Percentiles rank a stretch among this genome's conserved stretches.
Evolutionary conservation across 2,888 invertebrate genomes (phyloP).

Genomic region (Athripsodes cinereus): DNA sequence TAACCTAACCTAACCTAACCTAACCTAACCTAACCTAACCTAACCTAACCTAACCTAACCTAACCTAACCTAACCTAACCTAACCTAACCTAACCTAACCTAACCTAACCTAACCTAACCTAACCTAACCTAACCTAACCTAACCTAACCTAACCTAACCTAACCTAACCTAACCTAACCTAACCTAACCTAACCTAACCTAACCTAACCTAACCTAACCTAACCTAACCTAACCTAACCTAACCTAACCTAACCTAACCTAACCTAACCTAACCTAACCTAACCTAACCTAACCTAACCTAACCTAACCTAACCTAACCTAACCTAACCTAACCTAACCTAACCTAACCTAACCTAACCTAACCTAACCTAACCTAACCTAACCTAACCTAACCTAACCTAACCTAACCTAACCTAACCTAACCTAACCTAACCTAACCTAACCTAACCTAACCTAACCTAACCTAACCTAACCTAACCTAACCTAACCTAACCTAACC

Average conservation of each 20-base stretch:
- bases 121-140: conserved; percentile 7
- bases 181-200: conserved; percentile 7
- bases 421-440: conserved; percentile 7
- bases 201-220: conserved; percentile 7
- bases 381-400: conserved; percentile 7
- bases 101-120: conserved; percentile 14
- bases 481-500: conserved; percentile 7
- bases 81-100: conserved; percentile 13
- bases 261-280: conserved; percentile 7
- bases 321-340: conserved; percentile 7
- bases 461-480: conserved; percentile 7
- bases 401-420: conserved; percentile 7
- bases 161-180: conserved; percentile 7
- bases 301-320: conserved; percentile 7
- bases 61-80: conserved; percentile 11
- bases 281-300: conserved; percentile 6
- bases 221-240: conserved; percentile 7
- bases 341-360: conserved; percentile 7
- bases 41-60: conserved; percentile 5
- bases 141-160: conserved; percentile 7
- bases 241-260: conserved; percentile 5
- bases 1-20: conserved; percentile 12
- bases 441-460: conserved; percentile 7
- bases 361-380: conserved; percentile 7
- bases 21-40: conserved; percentile 12